These are phyloP conservation scores for Callipepla squamata DNA, from an alignment of 2,113 vertebrate species.

Conservation along the genomic window DNA sequence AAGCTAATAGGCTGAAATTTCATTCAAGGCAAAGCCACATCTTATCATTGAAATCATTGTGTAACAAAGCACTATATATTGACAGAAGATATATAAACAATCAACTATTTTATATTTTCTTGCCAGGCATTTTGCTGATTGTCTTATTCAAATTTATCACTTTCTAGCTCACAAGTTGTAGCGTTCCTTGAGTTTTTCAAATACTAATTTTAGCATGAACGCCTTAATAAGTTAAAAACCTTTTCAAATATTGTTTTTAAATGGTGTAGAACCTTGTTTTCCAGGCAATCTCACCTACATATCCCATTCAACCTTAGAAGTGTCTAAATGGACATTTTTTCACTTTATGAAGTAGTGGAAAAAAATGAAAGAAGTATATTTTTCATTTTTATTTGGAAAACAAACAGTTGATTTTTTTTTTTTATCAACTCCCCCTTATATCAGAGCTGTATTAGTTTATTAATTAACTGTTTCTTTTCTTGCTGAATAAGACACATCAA, in stretches of 20 bases:
- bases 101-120: neutral
- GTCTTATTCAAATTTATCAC: neutral
- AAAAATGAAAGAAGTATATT: neutral
- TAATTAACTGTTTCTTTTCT: neutral
- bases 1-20: constrained; percentile 30
- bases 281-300: neutral
- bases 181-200: neutral
- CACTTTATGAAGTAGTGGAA: neutral
- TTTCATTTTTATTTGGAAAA: neutral
- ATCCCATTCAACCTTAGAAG: neutral
- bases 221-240: neutral
- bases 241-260: neutral
- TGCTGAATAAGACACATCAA: neutral
- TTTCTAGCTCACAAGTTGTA: neutral
- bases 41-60: neutral
- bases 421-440: neutral
- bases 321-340: neutral
- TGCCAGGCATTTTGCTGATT: neutral
- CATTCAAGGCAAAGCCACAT: neutral
- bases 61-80: neutral
- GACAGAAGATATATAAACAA: neutral
- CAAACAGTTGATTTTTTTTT: neutral
- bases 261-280: neutral
- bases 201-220: neutral
- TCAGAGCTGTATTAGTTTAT: neutral